Evolutionary conservation across 2,888 invertebrate species (phyloP), one percentile per base, ranked within the genome.

Genomic region (Cephus nigrinus): DNA sequence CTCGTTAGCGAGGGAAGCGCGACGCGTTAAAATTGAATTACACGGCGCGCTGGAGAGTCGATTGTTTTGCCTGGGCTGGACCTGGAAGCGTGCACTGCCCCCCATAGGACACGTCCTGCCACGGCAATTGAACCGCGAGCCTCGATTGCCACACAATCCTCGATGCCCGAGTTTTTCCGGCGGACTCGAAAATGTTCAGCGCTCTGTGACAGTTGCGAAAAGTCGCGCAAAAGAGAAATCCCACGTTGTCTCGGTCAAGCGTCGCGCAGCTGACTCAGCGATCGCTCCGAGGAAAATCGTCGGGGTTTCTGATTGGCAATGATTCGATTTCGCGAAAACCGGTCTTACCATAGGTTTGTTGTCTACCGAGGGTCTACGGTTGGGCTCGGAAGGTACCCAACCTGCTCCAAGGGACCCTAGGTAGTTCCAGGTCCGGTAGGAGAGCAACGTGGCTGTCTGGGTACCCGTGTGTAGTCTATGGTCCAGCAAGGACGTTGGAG

Each of bases 91-190:
- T 55, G 23, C 55, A 9, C 23, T 23, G 55, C 3, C 12, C 55
- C 55, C 1, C 5, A 9, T 9, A 23, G 23, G 55, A 55, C 55
- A 55, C 82, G 80, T 81, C 79, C 80, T 79, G 80, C 80, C 77
- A 75, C 80, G 79, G 12, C 82, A 75, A 81, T 77, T 81, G 85
- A 85, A 40, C 40, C 55, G 55, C 55, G 55, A 55, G 55, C 55
- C 81, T 5, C 74, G 76, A 83, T 84, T 84, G 77, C 84, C 55
- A 73, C 82, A 84, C 78, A 30, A 73, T 55, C 76, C 74, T 71
- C 77, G 78, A 79, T 77, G 79, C 79, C 76, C 80, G 77, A 73
- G 80, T 85, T 85, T 85, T 85, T 84, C 79, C 78, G 68, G 68
- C 69, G 72, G 78, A 78, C 80, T 82, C 81, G 84, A 84, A 82